phyloP scores from a whole-genome alignment of 1,140 invertebrate genomes.

The Melipona quadrifasciata region DNA sequence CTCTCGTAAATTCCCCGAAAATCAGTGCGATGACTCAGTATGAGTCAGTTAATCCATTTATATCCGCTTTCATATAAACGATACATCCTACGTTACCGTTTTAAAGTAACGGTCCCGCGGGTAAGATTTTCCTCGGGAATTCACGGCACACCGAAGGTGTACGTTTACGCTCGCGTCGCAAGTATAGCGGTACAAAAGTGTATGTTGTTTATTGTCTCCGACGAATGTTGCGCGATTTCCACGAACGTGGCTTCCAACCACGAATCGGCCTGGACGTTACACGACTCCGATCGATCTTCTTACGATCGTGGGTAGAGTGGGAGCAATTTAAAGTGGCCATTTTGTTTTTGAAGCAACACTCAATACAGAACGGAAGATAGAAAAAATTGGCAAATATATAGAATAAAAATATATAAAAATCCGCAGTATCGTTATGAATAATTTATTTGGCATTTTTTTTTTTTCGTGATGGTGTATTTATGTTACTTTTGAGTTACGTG shows the following conservation, averaged over 20 bases:
- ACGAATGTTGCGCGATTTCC: conserved; percentile 15
- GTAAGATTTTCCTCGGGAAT: conserved; percentile 42
- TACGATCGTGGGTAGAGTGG: neutral
- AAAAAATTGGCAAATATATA: too few relatives aligned
- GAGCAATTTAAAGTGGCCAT: neutral
- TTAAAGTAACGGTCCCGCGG: conserved; percentile 49
- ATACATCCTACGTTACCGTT: conserved; percentile 54
- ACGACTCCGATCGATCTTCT: neutral
- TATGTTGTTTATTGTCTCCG: conserved; percentile 14
- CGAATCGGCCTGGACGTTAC: neutral
- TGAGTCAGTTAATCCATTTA: conserved; percentile 54
- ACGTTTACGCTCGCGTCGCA: conserved; percentile 7
- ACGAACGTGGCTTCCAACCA: neutral
- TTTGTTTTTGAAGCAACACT: neutral
- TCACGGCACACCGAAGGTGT: conserved; percentile 19
- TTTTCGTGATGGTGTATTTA: too few relatives aligned
- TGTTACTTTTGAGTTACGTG: too few relatives aligned
- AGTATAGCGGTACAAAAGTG: conserved; percentile 14
- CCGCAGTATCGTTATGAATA: too few relatives aligned
- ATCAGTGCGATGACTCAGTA: conserved; percentile 40
- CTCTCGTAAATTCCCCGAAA: conserved; percentile 36
- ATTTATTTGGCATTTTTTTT: too few relatives aligned
- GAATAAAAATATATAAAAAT: too few relatives aligned
- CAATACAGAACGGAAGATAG: neutral
- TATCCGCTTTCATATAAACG: conserved; percentile 50